Base-by-base conservation (phyloP, 2,113 vertebrate species). In the Epinephelus moara region DNA sequence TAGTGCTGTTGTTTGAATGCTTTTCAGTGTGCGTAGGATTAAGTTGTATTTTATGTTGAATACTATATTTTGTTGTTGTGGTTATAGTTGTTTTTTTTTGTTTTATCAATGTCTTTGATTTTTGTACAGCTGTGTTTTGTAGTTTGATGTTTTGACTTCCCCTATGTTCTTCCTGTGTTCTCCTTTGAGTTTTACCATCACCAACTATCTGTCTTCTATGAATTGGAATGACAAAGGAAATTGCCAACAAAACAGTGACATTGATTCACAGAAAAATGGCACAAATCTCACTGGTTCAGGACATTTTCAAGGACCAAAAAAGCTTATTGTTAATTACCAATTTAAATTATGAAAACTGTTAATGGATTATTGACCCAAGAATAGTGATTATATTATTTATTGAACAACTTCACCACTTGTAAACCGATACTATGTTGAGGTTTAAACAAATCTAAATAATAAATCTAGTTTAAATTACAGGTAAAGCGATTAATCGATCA, bases 121-220 rank as follows among this genome's bases (percentile, higher is more conserved):
- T 88, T 83, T 90, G 79, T 81, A 72, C 37, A 69, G 40, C 11
- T 73, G 76, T 82, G 21, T 86, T 82, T 82, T 79, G 71, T 85
- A 70, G 45, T 84, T 68, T 86, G 69, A 64, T 70, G 64, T 68
- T 88, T 70, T 57, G 84, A 80, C 66, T 76, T 76, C 53, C 82
- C 57, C 63, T 85, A 40, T 88, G 78, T 89, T 84, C 84, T 77
- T 89, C 80, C 75, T 89, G 75, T 88, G 78, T 76, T 88, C 69
- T 76, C 64, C 77, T 91, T 77, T 86, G 40, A 90, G 60, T 90
- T 87, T 50, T 12, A 68, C 53, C 12, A 64, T 66, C 70, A 83
- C 53, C 37, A 69, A 45, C 1, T 55, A 27, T 57, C 42, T 62
- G 50, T 83, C 61, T 59, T 56, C 12, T 63, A 19, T 37, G 23